A percentile compares a stretch with the other conserved stretches of the same genome.
Conservation (phyloP, 2,113 vertebrate species). For the Misgurnus mizolepis region DNA sequence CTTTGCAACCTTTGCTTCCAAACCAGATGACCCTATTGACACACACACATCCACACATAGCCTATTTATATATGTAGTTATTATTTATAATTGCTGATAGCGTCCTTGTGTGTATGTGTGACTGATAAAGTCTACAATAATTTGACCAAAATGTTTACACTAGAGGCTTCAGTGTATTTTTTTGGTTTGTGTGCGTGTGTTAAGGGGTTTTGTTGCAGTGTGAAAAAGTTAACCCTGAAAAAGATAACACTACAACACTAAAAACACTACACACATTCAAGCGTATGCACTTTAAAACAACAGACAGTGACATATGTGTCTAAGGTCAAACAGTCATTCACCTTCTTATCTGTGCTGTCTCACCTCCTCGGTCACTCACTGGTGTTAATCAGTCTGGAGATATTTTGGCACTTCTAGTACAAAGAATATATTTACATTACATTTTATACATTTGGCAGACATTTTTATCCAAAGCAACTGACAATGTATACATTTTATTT, state of each 20-base stretch:
- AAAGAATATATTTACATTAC: neutral
- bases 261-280: slow-evolving; percentile 36
- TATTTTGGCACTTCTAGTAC: slow-evolving; percentile 18
- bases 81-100: neutral
- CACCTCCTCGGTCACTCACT: slow-evolving; percentile 16
- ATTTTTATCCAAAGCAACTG: no score
- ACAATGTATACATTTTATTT: no score
- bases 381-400: neutral
- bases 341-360: slow-evolving; percentile 32
- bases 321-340: slow-evolving; percentile 44
- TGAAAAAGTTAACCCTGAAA: neutral
- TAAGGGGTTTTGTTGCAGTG: neutral
- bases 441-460: no score
- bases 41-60: neutral
- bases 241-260: neutral
- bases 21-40: neutral
- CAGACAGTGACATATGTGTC: slow-evolving; percentile 38
- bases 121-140: neutral
- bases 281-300: neutral
- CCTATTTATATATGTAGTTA: neutral
- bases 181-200: neutral
- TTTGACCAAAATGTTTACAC: neutral
- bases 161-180: neutral
- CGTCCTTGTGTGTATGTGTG: neutral
- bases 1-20: neutral